phyloP scores from a whole-genome alignment of 2,797 vertebrate genomes.

The Cossypha dichroa region DNA sequence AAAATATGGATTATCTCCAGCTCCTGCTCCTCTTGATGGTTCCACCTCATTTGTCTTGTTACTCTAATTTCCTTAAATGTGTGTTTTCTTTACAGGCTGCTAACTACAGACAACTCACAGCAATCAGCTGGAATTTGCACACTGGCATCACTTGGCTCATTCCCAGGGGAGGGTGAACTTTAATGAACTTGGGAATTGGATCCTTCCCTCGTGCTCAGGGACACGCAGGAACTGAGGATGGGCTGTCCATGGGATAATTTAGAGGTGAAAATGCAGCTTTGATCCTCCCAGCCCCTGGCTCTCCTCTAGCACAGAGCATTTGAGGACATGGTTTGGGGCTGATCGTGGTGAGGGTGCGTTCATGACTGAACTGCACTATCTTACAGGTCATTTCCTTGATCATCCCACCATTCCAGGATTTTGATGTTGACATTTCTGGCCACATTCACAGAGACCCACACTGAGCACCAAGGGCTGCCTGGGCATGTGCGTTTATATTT shows the following conservation, averaged over 20 bases:
- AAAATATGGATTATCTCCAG: constrained; percentile 33
- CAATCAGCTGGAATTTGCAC: constrained; percentile 69
- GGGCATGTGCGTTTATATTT: fast-evolving
- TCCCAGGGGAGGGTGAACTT: constrained; percentile 63
- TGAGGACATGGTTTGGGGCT: fast-evolving
- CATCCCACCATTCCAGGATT: not conserved
- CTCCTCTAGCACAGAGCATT: fast-evolving
- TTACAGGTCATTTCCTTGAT: fast-evolving
- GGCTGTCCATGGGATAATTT: not conserved
- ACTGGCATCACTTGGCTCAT: constrained; percentile 37
- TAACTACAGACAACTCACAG: constrained; percentile 67
- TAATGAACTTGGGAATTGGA: constrained; percentile 40
- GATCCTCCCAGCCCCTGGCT: not conserved
- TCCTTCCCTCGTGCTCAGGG: not conserved
- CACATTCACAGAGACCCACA: no score
- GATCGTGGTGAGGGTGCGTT: fast-evolving
- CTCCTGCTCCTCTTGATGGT: constrained; percentile 27
- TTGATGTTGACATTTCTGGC: not conserved
- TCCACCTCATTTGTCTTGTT: constrained; percentile 43
- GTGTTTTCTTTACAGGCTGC: constrained; percentile 67
- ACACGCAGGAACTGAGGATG: not conserved
- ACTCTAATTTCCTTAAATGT: constrained; percentile 37
- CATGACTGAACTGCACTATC: fast-evolving
- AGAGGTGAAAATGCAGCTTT: not conserved
- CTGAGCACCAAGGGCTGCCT: not conserved